phyloP scores from a whole-genome alignment of 2,113 vertebrate species.

The Lethenteron reissneri region DNA sequence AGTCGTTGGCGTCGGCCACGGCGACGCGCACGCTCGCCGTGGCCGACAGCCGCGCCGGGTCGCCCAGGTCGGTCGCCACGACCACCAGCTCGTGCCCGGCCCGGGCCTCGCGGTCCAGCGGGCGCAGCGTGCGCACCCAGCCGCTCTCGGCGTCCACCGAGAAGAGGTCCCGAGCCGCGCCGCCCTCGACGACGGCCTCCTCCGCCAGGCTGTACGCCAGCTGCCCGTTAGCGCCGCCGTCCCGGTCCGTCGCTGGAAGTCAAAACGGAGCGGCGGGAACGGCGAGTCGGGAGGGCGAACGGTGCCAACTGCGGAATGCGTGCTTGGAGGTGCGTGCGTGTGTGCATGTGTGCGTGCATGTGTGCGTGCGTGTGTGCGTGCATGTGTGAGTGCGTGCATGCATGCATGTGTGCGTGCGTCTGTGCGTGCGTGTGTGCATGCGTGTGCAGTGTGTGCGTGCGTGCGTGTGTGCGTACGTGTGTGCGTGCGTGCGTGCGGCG shows the following conservation, averaged over 20 bases:
- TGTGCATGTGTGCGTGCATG: no score
- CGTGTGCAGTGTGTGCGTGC: no score
- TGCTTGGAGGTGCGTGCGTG: no score
- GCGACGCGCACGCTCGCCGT: conserved; percentile 42
- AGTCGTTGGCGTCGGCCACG: conserved; percentile 79
- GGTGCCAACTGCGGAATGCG: no score
- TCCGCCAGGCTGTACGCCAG: conserved; percentile 53
- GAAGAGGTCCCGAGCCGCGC: conserved; percentile 32
- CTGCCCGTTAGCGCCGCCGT: conserved; percentile 63
- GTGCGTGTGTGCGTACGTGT: no score
- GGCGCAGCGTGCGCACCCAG: conserved; percentile 77
- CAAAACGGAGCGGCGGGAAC: neutral
- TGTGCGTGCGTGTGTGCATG: no score
- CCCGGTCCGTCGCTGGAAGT: conserved; percentile 36
- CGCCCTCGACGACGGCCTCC: conserved; percentile 29
- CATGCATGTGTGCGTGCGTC: no score
- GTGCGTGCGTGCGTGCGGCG: no score
- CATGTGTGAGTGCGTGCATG: no score
- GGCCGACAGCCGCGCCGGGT: conserved; percentile 46
- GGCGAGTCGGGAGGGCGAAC: no score
- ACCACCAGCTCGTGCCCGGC: conserved; percentile 37
- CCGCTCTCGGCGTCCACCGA: conserved; percentile 56
- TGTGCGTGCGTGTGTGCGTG: no score
- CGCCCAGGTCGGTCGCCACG: conserved; percentile 56
- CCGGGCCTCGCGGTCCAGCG: conserved; percentile 53